A percentile compares a stretch with the other conserved stretches of the same genome.
Evolutionary conservation across 2,797 vertebrate genomes (phyloP).

Genomic region (Enteromius treurensis): DNA sequence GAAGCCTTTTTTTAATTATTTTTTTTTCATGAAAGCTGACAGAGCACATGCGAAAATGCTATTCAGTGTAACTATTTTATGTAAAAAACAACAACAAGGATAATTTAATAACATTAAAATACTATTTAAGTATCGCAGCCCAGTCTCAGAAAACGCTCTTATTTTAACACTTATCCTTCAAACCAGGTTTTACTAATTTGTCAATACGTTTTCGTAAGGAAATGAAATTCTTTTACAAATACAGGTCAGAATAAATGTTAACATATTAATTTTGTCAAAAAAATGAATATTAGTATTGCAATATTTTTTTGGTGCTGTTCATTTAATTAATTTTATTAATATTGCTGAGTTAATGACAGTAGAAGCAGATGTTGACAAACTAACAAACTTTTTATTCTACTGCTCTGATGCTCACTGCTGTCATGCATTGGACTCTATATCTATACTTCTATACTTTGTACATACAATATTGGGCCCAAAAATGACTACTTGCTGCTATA

Average conservation of each 20-base stretch:
- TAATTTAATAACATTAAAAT: background rate
- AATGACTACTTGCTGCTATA: background rate
- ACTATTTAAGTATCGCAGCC: background rate
- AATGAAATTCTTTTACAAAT: background rate
- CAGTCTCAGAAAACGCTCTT: background rate
- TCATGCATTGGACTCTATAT: background rate
- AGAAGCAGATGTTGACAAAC: background rate
- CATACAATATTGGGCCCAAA: background rate
- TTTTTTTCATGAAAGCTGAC: background rate
- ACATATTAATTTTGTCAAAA: background rate
- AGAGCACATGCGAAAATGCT: background rate
- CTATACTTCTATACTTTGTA: too few species aligned
- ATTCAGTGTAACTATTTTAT: background rate
- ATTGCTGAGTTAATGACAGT: background rate
- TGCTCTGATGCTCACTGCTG: background rate
- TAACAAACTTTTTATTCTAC: background rate
- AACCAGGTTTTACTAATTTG: background rate
- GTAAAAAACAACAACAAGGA: background rate
- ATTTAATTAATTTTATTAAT: background rate
- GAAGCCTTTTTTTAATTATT: background rate
- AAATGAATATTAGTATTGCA: background rate
- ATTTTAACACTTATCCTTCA: background rate
- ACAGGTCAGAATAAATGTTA: background rate
- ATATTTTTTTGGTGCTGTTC: background rate
- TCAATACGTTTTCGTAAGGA: background rate